Conservation (phyloP, 2,888 invertebrate genomes). For the Hirudinaria manillensis region DNA sequence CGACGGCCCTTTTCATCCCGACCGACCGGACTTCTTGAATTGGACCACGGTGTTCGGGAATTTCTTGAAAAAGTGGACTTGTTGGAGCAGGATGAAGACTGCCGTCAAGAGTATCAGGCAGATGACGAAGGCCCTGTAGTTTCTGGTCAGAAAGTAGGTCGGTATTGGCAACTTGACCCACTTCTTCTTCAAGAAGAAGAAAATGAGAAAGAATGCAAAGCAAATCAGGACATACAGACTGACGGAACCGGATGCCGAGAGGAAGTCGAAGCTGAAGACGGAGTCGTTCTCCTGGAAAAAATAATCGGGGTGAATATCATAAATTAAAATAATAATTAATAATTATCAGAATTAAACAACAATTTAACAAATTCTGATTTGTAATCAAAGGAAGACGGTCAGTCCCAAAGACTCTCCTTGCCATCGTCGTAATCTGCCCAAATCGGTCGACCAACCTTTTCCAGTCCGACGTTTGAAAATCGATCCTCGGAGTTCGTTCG, state of each 20-base stretch:
- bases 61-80: neutral
- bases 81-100: neutral
- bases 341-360: neutral
- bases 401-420: no score
- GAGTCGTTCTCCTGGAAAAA: no score
- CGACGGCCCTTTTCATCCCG: neutral
- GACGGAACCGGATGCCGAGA: neutral
- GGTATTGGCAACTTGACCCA: neutral
- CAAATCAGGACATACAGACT: conserved; percentile 1
- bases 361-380: neutral
- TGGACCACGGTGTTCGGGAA: neutral
- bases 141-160: conserved; percentile 22
- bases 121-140: conserved; percentile 17
- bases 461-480: neutral
- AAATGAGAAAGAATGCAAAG: conserved; percentile 17
- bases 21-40: neutral
- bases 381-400: neutral
- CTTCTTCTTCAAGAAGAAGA: conserved; percentile 19
- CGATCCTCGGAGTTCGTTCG: neutral
- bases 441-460: neutral
- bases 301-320: no score
- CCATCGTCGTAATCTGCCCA: neutral
- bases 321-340: no score
- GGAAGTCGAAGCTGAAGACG: neutral
- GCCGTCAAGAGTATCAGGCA: conserved; percentile 13